Evolutionary conservation across 2,888 invertebrate species (phyloP).

Genomic region (Amblyjoppa fuscipennis): DNA sequence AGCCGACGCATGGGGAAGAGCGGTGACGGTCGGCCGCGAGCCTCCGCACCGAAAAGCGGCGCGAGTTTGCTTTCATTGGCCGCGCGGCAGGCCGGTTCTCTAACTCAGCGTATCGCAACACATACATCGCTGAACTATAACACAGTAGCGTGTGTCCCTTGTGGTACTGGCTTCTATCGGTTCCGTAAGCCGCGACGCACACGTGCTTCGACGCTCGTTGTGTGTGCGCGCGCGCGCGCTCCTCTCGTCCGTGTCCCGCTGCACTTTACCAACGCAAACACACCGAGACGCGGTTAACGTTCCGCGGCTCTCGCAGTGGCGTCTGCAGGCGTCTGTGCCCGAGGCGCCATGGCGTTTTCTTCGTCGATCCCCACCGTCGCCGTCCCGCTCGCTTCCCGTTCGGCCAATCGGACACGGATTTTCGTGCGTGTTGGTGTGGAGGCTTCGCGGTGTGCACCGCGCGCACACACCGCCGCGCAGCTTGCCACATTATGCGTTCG

Average conservation of each 20-base stretch:
- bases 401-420: constrained; percentile 15
- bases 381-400: constrained; percentile 36
- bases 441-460: constrained; percentile 36
- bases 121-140: neutral
- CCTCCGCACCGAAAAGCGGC: neutral
- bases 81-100: constrained; percentile 1
- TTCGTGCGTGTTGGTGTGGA: neutral
- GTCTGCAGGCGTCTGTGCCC: constrained; percentile 78
- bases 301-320: constrained; percentile 66
- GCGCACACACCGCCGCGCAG: constrained; percentile 38
- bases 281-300: neutral
- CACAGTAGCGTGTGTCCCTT: neutral
- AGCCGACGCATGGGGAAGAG: constrained; percentile 40
- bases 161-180: neutral
- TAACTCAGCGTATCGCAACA: neutral
- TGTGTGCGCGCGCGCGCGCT: neutral
- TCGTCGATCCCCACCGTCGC: constrained; percentile 22
- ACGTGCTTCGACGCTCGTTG: neutral
- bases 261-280: constrained; percentile 14
- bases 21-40: constrained; percentile 8
- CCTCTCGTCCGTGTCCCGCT: neutral
- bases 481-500: constrained; percentile 62
- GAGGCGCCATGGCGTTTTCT: constrained; percentile 72
- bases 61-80: neutral
- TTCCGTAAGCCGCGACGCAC: neutral